Evolutionary conservation across 2,797 vertebrate species (phyloP), one percentile per base, ranked within the genome.

Genomic region (Danio kyathit): DNA sequence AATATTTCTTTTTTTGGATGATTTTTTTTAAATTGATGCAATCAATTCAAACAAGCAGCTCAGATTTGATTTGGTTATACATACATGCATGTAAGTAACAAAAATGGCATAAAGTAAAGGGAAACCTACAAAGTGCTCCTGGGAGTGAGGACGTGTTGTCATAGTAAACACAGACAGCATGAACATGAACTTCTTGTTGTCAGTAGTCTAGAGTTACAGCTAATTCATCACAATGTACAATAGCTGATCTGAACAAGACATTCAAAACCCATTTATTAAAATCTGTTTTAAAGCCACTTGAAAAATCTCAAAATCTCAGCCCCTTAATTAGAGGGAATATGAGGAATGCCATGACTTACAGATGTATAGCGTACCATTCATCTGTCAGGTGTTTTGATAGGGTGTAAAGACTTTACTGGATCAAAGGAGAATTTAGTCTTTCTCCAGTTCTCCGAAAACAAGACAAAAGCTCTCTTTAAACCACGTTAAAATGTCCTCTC

Each of bases 201-300:
- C 60, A 17, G 65, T 64, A 41, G 74, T 83, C 80, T 72, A 74
- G 77, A 44, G 66, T 84, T 72, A 82, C 59, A 19, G 41, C 76
- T 76, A 29, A 14, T 43, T 77, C 17, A 48, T 56, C 73, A 70
- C 71, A 87, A 79, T 73, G 10, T 52, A 79, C 60, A 88, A 82
- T 69, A 76, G 81, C 78, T 76, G 11, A 80, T 83, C 78, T 74
- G 85, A 82, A 71, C 21, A 5, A 13, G 64, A 69, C 6, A 44
- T 21, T 76, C n/a, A 41, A 66, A 38, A 66, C 49, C 49, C 38
- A 16, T 40, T 12, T 16, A 44, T 64, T 52, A 43, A 29, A n/a
- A 57, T 21, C 41, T 29, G 40, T 16, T 72, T 71, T 38, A 69
- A 69, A 69, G 19, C n/a, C 14, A 51, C 29, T 29, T 3, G 29